These are phyloP conservation scores for Caloenas nicobarica DNA, from an alignment of 2,113 vertebrate species.

Conservation along the genomic window DNA sequence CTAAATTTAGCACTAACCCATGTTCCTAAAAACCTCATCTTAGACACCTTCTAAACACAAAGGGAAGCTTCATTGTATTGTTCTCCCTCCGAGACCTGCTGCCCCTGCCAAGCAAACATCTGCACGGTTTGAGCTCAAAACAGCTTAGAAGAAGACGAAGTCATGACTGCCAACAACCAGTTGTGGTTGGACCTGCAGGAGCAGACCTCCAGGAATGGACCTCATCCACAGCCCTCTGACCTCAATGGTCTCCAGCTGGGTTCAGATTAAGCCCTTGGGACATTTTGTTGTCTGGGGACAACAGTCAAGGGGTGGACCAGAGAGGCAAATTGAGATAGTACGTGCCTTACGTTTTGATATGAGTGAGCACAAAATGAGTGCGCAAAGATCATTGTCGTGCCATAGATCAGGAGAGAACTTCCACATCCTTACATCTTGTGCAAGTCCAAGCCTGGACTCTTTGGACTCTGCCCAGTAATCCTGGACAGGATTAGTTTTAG, in stretches of 20 bases:
- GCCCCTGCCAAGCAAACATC: not conserved
- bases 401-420: fast-evolving
- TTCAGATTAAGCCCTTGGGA: fast-evolving
- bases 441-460: not conserved
- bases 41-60: no score
- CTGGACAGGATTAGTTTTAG: fast-evolving
- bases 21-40: no score
- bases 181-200: not conserved
- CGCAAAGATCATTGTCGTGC: fast-evolving
- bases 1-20: no score
- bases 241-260: fast-evolving
- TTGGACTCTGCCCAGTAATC: no score
- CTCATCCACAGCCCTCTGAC: not conserved
- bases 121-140: not conserved
- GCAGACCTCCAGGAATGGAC: no score
- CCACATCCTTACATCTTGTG: no score
- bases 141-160: not conserved
- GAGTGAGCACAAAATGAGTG: fast-evolving
- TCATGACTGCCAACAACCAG: fast-evolving
- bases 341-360: fast-evolving
- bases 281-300: fast-evolving
- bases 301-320: not conserved
- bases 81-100: not conserved
- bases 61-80: fast-evolving
- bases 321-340: not conserved